Evolutionary conservation across 2,113 vertebrate genomes (phyloP).

Genomic region (Sardina pilchardus): DNA sequence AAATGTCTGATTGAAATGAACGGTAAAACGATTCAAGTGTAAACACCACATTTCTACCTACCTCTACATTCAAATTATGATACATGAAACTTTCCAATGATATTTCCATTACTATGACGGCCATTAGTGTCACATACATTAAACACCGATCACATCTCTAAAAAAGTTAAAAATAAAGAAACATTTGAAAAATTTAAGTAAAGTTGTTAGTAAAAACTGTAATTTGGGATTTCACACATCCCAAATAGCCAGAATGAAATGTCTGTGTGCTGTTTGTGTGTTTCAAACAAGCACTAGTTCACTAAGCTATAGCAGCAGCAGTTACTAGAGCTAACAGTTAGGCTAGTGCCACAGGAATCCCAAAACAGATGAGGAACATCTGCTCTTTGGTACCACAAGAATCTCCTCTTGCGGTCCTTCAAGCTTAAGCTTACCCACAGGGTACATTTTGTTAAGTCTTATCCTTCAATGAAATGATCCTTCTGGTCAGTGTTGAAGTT

Average conservation of each 20-base stretch:
- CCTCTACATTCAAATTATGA: neutral
- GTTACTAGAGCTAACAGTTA: neutral
- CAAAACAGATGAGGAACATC: neutral
- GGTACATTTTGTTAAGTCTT: neutral
- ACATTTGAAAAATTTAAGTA: neutral
- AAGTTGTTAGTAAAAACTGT: neutral
- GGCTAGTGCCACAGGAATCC: neutral
- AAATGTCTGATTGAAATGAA: neutral
- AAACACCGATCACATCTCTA: neutral
- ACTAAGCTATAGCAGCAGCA: neutral
- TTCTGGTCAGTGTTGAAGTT: neutral
- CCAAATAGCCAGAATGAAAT: neutral
- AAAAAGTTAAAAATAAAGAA: neutral
- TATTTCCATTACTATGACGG: neutral
- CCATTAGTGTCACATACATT: neutral
- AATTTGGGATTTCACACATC: neutral
- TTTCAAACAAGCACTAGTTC: neutral
- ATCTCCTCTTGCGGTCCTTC: neutral
- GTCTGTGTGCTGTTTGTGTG: neutral
- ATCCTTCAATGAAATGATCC: neutral
- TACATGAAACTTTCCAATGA: neutral
- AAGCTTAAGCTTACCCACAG: neutral
- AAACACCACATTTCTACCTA: neutral
- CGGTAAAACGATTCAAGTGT: slow-evolving; percentile 1
- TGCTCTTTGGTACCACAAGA: neutral